Base-by-base conservation (phyloP, 2,888 invertebrate species). In the Chouioia cunea region DNA sequence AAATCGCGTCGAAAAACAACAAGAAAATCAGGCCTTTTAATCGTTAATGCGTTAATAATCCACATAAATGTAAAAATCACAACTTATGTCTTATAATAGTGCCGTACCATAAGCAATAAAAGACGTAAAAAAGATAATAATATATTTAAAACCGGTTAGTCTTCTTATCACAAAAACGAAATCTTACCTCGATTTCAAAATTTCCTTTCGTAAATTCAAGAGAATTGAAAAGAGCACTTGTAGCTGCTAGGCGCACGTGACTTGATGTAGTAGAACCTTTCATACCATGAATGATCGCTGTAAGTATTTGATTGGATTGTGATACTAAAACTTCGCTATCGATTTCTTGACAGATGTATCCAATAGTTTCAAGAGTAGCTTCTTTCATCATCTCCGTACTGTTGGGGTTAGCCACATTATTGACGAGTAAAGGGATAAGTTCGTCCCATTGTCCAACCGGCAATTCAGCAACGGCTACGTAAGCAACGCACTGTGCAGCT, bases 241-340 rank as follows among this genome's bases (percentile, higher is more conserved):
- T 99, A 23, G 99, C 99, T 52, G 99, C 99, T 64, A 98, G 88
- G 74, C 96, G 90, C 3, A 99, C 99, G 86, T 98, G 94, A 84
- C 93, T 93, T 83, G 96, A 97, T 0, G 95, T 92, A 84, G 97
- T 97, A 71, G 93, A 93, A 77, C 94, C 93, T 76, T 97, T 91
- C 99, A 99, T 99, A 15, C 99, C 99, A 86, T 98, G 97, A 65
- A 99, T 97, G 78, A 99, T 99, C 20, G 99, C 99, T 22, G 99
- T 99, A 67, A 99, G 89, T 80, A 99, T 99, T 79, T 94, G 93
- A 87, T 99, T 99, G 36, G 97, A 96, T 84, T 97, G 96, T 71
- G 93, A 88, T 73, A 95, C 93, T 76, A 99, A 87, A 27, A 97
- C 96, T 80, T 97, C 96, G 65, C 96, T 95, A 80, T 97, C 94